These are phyloP conservation scores for Cyanoliseus patagonus DNA, from an alignment of 2,113 vertebrate species.

Conservation along the genomic window DNA sequence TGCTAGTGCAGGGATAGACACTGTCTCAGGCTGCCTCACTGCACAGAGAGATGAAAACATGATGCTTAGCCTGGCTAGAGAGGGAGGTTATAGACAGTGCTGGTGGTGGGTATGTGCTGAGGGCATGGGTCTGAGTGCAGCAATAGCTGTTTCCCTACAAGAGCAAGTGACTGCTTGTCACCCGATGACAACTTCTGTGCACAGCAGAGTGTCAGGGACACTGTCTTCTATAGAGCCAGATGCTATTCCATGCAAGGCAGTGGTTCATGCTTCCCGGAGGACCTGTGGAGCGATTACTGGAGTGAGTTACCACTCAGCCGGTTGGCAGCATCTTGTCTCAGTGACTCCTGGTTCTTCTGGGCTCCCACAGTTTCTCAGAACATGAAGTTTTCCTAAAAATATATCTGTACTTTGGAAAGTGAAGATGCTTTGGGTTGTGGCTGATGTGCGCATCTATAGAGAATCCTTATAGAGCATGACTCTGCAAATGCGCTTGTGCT, in stretches of 20 bases:
- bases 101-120: rapidly evolving
- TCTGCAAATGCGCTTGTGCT: neutral
- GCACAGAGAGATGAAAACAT: neutral
- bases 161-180: neutral
- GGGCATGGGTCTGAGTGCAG: neutral
- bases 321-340: neutral
- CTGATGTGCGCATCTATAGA: neutral
- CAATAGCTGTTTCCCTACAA: neutral
- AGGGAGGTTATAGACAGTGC: neutral
- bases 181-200: neutral
- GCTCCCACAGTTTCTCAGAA: neutral
- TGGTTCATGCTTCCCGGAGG: neutral
- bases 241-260: rapidly evolving
- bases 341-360: neutral
- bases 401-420: too few species aligned
- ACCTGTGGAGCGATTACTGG: neutral
- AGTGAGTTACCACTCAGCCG: neutral
- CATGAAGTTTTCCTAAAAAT: neutral
- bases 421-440: neutral
- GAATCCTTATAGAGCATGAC: neutral
- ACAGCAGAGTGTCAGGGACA: neutral
- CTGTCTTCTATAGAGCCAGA: neutral
- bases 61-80: neutral
- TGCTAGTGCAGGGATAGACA: neutral
- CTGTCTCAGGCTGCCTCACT: neutral